A percentile compares a stretch with the other conserved stretches of the same genome.
Evolutionary conservation across 1,140 invertebrate species (phyloP).

Genomic region (Dinoponera quadriceps): DNA sequence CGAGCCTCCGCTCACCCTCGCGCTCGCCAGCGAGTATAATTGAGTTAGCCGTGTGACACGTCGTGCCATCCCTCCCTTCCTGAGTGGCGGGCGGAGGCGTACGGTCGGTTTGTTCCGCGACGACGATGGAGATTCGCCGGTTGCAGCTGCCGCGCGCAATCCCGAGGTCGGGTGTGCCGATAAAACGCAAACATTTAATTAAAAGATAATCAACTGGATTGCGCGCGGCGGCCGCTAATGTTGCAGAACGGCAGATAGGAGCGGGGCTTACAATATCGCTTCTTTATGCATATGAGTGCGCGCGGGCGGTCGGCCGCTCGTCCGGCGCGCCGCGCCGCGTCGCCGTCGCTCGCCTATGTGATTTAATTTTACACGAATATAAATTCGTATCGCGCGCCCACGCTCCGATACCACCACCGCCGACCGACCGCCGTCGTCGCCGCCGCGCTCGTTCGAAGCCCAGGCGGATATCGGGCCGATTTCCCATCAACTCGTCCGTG

Average conservation of each 20-base stretch:
- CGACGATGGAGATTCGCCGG: slow-evolving; percentile 63
- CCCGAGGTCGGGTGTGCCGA: slow-evolving; percentile 73
- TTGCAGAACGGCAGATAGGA: slow-evolving; percentile 80
- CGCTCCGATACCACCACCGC: slow-evolving; percentile 43
- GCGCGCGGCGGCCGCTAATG: slow-evolving; percentile 77
- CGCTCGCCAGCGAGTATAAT: slow-evolving; percentile 69
- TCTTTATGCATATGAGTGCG: slow-evolving; percentile 82
- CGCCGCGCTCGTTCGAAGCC: slow-evolving; percentile 1
- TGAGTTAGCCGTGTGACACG: slow-evolving; percentile 77
- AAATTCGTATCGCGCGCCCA: slow-evolving; percentile 80
- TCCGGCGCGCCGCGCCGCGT: not conserved
- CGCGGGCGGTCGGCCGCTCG: slow-evolving; percentile 40
- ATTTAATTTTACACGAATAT: slow-evolving; percentile 84
- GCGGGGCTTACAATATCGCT: slow-evolving; percentile 74
- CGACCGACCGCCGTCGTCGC: slow-evolving; percentile 33
- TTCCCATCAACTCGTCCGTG: slow-evolving; percentile 48
- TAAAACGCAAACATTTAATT: slow-evolving; percentile 84
- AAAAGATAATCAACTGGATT: slow-evolving; percentile 83
- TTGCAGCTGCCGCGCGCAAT: slow-evolving; percentile 61
- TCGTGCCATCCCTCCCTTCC: slow-evolving; percentile 61
- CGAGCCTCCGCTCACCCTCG: slow-evolving; percentile 37
- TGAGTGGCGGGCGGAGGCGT: slow-evolving; percentile 23
- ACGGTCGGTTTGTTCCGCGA: slow-evolving; percentile 43
- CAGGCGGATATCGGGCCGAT: slow-evolving; percentile 68
- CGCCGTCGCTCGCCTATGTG: slow-evolving; percentile 62